Evolutionary conservation across 2,888 invertebrate species (phyloP).

Genomic region (Ectropis crepuscularia): DNA sequence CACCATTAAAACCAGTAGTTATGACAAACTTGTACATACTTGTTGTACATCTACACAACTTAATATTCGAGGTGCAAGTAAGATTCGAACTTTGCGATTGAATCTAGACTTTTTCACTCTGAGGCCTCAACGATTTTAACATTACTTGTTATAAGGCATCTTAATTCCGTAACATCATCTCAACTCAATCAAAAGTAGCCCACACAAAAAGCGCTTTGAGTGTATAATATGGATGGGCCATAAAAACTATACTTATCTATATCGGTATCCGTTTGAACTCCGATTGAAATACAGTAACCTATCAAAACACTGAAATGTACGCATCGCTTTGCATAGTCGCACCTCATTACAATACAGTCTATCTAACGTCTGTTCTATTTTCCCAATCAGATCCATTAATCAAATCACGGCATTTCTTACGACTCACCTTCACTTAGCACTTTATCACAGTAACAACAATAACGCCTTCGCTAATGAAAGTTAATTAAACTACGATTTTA

Average conservation of each 20-base stretch:
- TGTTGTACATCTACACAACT: too few species aligned
- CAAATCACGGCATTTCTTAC: conserved; percentile 57
- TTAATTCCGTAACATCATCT: conserved; percentile 29
- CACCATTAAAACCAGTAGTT: too few species aligned
- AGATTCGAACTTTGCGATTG: too few species aligned
- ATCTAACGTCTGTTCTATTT: conserved; percentile 68
- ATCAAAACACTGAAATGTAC: conserved; percentile 58
- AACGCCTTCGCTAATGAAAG: conserved; percentile 1
- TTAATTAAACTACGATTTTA: conserved; percentile 3
- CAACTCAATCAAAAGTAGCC: conserved; percentile 33
- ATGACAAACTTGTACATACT: too few species aligned
- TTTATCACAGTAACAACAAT: conserved; percentile 13
- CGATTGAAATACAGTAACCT: conserved; percentile 61
- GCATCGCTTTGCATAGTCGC: conserved; percentile 55
- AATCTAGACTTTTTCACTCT: too few species aligned
- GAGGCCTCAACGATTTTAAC: background rate
- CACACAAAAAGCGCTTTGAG: conserved; percentile 44
- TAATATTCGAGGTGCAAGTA: too few species aligned
- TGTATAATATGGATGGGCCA: conserved; percentile 45
- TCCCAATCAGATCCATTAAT: conserved; percentile 76
- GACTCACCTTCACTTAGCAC: conserved; percentile 22
- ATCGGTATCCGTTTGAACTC: conserved; percentile 54
- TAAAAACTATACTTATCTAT: conserved; percentile 47
- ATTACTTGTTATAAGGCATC: conserved; percentile 16
- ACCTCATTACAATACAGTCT: conserved; percentile 60